Evolutionary conservation across 2,888 invertebrate genomes (phyloP).

Genomic region (Trissolcus japonicus): DNA sequence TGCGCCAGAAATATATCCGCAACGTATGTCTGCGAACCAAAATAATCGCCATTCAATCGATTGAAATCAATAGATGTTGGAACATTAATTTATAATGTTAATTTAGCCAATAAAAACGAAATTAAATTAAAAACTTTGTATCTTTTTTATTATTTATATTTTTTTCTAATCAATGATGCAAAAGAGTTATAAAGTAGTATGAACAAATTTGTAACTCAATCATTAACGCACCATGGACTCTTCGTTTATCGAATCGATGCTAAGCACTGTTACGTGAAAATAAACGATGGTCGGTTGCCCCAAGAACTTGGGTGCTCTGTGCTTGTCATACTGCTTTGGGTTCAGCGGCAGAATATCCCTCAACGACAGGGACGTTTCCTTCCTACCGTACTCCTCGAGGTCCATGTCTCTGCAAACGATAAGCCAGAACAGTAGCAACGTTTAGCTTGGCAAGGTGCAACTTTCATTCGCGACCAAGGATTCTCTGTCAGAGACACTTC

Average conservation of each 20-base stretch:
- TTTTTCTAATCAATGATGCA: background rate
- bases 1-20: conserved; percentile 95
- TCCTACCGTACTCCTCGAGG: conserved; percentile 72
- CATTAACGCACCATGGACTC: conserved; percentile 87
- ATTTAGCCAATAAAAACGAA: too few species aligned
- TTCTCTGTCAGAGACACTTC: conserved; percentile 55
- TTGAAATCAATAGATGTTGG: too few species aligned
- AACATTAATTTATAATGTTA: too few species aligned
- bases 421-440: conserved; percentile 62
- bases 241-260: conserved; percentile 95
- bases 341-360: conserved; percentile 89
- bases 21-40: conserved; percentile 87
- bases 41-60: conserved; percentile 19
- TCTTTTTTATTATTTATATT: background rate
- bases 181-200: background rate
- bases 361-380: conserved; percentile 85
- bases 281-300: conserved; percentile 93
- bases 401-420: conserved; percentile 72
- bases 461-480: conserved; percentile 43
- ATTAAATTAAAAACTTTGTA: background rate
- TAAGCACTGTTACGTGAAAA: conserved; percentile 93
- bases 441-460: conserved; percentile 44
- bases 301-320: conserved; percentile 89
- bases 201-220: conserved; percentile 7
- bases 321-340: conserved; percentile 92